Conservation (phyloP, 2,888 invertebrate species). For the Helicoverpa assulta region DNA sequence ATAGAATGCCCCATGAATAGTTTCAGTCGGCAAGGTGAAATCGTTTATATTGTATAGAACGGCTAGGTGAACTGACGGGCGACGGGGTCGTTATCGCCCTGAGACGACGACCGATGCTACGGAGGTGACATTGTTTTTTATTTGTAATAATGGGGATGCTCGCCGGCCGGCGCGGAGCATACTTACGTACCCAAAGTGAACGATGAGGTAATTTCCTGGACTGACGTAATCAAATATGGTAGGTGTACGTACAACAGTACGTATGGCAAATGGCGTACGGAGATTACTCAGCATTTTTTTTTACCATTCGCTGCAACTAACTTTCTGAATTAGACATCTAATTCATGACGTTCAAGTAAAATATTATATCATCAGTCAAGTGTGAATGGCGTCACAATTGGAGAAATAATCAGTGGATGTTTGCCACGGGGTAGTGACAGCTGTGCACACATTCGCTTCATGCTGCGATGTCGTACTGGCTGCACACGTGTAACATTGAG, state of each 20-base stretch:
- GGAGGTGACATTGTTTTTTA: constrained; percentile 76
- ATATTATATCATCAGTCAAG: constrained; percentile 41
- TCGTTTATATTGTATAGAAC: constrained; percentile 46
- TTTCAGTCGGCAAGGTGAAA: constrained; percentile 47
- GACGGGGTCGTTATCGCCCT: constrained; percentile 70
- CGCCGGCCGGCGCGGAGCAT: constrained; percentile 54
- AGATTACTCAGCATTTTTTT: constrained; percentile 57
- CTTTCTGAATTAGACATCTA: constrained; percentile 16
- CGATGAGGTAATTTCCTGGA: constrained; percentile 69
- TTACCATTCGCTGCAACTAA: constrained; percentile 26
- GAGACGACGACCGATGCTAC: constrained; percentile 59
- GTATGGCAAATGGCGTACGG: constrained; percentile 46
- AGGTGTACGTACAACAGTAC: not conserved
- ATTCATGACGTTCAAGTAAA: constrained; percentile 53
- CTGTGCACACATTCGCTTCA: constrained; percentile 72
- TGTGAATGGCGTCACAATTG: constrained; percentile 52
- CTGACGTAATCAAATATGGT: constrained; percentile 55
- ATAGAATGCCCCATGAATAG: constrained; percentile 35
- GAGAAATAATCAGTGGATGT: constrained; percentile 65
- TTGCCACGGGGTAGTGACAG: constrained; percentile 67
- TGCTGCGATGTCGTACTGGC: constrained; percentile 34
- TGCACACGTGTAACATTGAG: constrained; percentile 80
- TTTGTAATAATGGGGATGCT: constrained; percentile 67
- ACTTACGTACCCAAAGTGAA: constrained; percentile 36
- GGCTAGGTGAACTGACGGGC: constrained; percentile 66